phyloP scores from a whole-genome alignment of 2,113 vertebrate species.

The Jaculus jaculus region DNA sequence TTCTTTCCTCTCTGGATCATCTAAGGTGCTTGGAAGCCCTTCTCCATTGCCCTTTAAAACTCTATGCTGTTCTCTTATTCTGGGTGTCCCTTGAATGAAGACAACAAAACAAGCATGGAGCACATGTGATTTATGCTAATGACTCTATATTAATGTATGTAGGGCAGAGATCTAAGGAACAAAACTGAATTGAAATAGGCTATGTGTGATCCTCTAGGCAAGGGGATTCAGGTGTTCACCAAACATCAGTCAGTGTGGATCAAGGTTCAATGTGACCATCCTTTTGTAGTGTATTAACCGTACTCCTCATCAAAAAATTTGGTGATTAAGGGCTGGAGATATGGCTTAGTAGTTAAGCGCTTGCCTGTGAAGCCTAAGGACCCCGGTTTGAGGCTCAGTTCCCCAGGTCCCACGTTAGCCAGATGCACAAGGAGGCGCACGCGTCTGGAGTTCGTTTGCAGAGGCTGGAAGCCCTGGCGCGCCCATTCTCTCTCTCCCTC shows the following conservation, averaged over 20 bases:
- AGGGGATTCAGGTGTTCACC: not conserved
- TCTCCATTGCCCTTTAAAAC: not conserved
- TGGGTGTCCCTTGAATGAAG: not conserved
- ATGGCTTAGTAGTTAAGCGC: too few relatives aligned
- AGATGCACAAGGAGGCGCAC: too few relatives aligned
- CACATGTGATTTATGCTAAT: not conserved
- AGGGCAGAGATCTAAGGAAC: not conserved
- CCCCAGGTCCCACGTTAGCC: too few relatives aligned
- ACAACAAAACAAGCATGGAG: not conserved
- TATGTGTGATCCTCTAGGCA: not conserved
- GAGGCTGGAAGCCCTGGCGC: too few relatives aligned
- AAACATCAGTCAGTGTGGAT: not conserved
- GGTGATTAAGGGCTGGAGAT: too few relatives aligned
- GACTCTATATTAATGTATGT: not conserved
- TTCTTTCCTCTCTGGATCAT: constrained; percentile 48
- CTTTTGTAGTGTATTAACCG: not conserved
- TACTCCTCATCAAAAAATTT: not conserved
- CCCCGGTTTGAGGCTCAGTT: too few relatives aligned
- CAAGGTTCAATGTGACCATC: not conserved
- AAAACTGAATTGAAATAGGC: not conserved
- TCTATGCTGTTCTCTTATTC: constrained; percentile 9
- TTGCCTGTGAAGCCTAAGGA: too few relatives aligned
- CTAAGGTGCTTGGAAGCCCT: not conserved
- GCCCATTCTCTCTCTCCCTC: too few relatives aligned
- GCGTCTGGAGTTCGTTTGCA: too few relatives aligned